phyloP scores from a whole-genome alignment of 2,888 invertebrate genomes.

The Pecten maximus region DNA sequence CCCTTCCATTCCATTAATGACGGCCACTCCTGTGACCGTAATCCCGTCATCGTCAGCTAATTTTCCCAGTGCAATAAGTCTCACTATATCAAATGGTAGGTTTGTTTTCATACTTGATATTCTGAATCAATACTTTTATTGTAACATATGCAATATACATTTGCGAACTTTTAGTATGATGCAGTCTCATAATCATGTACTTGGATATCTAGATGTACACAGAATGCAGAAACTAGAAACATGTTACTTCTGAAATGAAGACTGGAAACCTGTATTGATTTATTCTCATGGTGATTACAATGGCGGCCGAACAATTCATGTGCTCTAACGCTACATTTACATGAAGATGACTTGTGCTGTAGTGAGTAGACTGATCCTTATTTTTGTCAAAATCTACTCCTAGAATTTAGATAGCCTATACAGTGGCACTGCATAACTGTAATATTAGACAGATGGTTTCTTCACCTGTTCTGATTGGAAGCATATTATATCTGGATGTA shows the following conservation, averaged over 20 bases:
- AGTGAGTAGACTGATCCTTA: neutral
- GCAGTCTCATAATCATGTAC: neutral
- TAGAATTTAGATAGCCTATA: neutral
- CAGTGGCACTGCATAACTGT: neutral
- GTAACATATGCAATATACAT: neutral
- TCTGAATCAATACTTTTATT: neutral
- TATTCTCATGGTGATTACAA: neutral
- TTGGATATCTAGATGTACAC: neutral
- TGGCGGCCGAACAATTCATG: neutral
- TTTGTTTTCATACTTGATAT: neutral
- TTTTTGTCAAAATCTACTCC: neutral
- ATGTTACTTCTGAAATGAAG: neutral
- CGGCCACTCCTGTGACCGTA: constrained; percentile 41
- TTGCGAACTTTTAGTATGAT: no score
- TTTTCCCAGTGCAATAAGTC: constrained; percentile 53
- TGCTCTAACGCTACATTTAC: neutral
- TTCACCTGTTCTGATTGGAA: neutral
- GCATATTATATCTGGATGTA: neutral
- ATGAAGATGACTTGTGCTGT: neutral
- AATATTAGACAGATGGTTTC: neutral
- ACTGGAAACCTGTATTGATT: constrained; percentile 27
- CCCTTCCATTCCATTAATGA: constrained; percentile 39
- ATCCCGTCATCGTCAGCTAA: constrained; percentile 7
- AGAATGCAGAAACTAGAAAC: neutral
- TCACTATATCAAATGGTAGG: constrained; percentile 69